Percentiles rank a stretch among this genome's conserved stretches.
Conservation (phyloP, 2,888 invertebrate genomes). For the Bombyx huttoni region DNA sequence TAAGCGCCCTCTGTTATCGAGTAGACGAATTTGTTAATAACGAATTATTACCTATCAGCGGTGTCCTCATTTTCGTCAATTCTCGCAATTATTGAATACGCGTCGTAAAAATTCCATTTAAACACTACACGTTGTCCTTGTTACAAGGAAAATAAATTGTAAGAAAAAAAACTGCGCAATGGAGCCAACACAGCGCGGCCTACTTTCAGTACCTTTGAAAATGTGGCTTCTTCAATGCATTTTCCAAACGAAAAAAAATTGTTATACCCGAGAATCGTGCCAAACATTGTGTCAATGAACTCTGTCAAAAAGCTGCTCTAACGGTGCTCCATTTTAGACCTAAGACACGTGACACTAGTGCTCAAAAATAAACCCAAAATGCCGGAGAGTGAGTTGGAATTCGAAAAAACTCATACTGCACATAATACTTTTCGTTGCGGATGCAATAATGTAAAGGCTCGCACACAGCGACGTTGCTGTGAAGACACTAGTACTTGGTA, state of each 20-base stretch:
- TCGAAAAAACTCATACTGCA: constrained; percentile 37
- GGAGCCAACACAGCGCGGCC: constrained; percentile 41
- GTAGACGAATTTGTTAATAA: constrained; percentile 33
- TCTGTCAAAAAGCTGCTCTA: constrained; percentile 43
- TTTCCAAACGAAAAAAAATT: constrained; percentile 47
- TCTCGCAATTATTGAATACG: constrained; percentile 25
- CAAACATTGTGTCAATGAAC: constrained; percentile 66
- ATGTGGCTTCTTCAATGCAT: constrained; percentile 48
- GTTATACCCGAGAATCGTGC: constrained; percentile 50
- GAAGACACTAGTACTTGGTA: constrained; percentile 27
- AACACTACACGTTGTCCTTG: constrained; percentile 19
- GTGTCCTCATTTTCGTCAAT: constrained; percentile 45
- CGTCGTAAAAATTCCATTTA: constrained; percentile 15
- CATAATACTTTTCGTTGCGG: constrained; percentile 52
- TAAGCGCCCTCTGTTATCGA: constrained; percentile 50
- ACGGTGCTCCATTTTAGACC: constrained; percentile 27
- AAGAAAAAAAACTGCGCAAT: constrained; percentile 24
- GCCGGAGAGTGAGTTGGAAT: constrained; percentile 35
- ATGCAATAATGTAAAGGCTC: constrained; percentile 50
- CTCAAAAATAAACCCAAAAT: constrained; percentile 27
- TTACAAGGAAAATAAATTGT: constrained; percentile 37
- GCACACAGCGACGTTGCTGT: constrained; percentile 38
- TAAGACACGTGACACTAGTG: constrained; percentile 18
- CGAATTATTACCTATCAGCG: constrained; percentile 29
- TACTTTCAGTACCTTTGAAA: constrained; percentile 49